Percentiles rank a stretch among this genome's conserved stretches.
Evolutionary conservation across 2,797 vertebrate species (phyloP).

Genomic region (Pelodytes ibericus): DNA sequence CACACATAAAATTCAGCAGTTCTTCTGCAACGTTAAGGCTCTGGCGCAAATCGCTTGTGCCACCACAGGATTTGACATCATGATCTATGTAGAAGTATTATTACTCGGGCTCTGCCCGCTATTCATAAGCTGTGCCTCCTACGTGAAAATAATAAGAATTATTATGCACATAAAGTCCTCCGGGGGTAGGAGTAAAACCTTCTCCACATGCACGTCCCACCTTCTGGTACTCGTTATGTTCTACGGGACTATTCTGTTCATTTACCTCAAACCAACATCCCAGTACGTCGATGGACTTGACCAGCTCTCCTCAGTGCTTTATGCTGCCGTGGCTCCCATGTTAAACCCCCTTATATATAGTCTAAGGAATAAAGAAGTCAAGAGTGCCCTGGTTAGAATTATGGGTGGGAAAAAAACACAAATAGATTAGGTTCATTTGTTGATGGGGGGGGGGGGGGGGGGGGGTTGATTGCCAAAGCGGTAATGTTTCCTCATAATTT

Average conservation of each 20-base stretch:
- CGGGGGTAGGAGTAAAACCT: constrained; percentile 58
- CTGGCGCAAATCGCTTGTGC: constrained; percentile 19
- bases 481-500: too few species aligned
- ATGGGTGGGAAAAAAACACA: background rate
- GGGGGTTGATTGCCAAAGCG: too few species aligned
- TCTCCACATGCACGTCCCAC: constrained; percentile 74
- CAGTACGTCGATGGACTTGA: constrained; percentile 15
- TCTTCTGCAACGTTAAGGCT: constrained; percentile 39
- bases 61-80: constrained; percentile 30
- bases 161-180: constrained; percentile 52
- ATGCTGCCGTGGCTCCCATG: constrained; percentile 34
- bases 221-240: constrained; percentile 65
- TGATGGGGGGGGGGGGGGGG: too few species aligned
- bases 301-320: constrained; percentile 29
- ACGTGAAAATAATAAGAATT: constrained; percentile 34
- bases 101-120: constrained; percentile 64
- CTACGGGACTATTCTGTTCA: constrained; percentile 57
- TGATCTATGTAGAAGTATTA: constrained; percentile 46
- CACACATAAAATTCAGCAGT: constrained; percentile 21
- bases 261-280: constrained; percentile 56
- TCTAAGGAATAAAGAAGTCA: constrained; percentile 34
- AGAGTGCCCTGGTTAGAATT: constrained; percentile 14
- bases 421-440: background rate
- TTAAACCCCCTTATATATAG: constrained; percentile 39
- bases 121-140: constrained; percentile 55